Percentiles rank a stretch among this genome's conserved stretches.
phyloP scores from a whole-genome alignment of 2,888 invertebrate species.

The Cremastobaeus sp. region DNA sequence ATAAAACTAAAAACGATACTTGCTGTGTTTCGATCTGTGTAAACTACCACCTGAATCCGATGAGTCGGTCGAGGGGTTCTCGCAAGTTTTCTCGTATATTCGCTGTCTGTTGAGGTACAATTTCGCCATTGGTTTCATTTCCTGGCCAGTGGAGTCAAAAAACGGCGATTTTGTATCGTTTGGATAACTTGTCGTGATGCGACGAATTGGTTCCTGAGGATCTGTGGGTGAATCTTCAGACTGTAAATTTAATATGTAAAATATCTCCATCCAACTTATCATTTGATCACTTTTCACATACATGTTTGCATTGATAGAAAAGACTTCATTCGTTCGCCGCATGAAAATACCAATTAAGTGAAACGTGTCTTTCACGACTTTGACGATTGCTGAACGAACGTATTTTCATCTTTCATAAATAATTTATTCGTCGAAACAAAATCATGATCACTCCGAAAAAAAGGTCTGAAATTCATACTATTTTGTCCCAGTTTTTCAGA shows the following conservation, averaged over 20 bases:
- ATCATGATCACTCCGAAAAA: too few relatives aligned
- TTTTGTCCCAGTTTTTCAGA: too few relatives aligned
- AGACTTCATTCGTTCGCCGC: not conserved
- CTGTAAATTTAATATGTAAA: slow-evolving; percentile 77
- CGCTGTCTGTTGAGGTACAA: slow-evolving; percentile 88
- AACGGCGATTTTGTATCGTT: slow-evolving; percentile 96
- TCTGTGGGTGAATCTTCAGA: slow-evolving; percentile 87
- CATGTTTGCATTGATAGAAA: slow-evolving; percentile 2
- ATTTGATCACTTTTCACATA: slow-evolving; percentile 20
- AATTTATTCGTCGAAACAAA: too few relatives aligned
- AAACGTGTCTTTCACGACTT: too few relatives aligned
- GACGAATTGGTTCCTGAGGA: slow-evolving; percentile 90
- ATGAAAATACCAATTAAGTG: slow-evolving; percentile 12
- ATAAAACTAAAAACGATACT: slow-evolving; percentile 74
- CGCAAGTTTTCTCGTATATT: slow-evolving; percentile 87
- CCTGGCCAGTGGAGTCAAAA: slow-evolving; percentile 85
- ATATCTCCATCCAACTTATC: slow-evolving; percentile 44
- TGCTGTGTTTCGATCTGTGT: slow-evolving; percentile 82
- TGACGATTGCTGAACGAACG: too few relatives aligned
- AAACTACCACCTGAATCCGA: slow-evolving; percentile 78
- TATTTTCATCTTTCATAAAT: too few relatives aligned
- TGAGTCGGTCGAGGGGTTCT: slow-evolving; percentile 81
- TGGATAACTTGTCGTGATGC: slow-evolving; percentile 93
- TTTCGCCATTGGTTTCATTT: slow-evolving; percentile 91
- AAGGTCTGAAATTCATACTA: too few relatives aligned